A percentile compares a stretch with the other conserved stretches of the same genome.
Evolutionary conservation across 2,888 invertebrate species (phyloP).

Genomic region (Anagyrus pseudococci): DNA sequence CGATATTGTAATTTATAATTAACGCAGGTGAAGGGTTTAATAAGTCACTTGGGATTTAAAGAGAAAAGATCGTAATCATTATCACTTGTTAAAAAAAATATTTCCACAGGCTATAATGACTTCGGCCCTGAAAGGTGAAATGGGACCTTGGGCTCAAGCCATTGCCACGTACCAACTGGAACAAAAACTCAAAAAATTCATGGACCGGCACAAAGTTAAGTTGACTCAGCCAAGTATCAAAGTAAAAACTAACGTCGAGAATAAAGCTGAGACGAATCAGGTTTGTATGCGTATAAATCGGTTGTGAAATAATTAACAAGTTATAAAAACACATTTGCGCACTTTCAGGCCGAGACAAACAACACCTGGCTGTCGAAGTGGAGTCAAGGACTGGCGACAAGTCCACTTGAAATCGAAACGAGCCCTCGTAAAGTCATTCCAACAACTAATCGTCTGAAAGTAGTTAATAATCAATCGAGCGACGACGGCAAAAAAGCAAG

Average conservation of each 20-base stretch:
- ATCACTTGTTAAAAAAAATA: background rate
- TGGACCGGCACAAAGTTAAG: slow-evolving; percentile 45
- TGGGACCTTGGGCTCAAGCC: slow-evolving; percentile 56
- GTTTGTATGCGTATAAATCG: background rate
- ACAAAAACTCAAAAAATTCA: slow-evolving; percentile 47
- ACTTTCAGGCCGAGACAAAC: slow-evolving; percentile 38
- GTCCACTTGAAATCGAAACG: background rate
- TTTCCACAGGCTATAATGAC: slow-evolving; percentile 45
- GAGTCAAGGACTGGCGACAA: slow-evolving; percentile 33
- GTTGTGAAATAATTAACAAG: background rate
- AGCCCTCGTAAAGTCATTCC: slow-evolving; percentile 4
- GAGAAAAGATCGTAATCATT: background rate
- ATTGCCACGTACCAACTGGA: slow-evolving; percentile 54
- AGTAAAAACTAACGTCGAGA: slow-evolving; percentile 19
- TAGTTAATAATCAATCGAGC: slow-evolving; percentile 11
- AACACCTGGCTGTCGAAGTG: slow-evolving; percentile 44
- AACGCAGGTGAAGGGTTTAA: background rate
- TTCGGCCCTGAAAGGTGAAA: slow-evolving; percentile 56
- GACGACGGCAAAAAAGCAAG: background rate
- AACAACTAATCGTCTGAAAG: slow-evolving; percentile 26
- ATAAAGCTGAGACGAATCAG: slow-evolving; percentile 7
- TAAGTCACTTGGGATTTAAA: slow-evolving; percentile 6
- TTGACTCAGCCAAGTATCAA: too few species aligned
- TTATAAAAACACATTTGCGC: background rate
- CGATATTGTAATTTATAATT: background rate